Base-by-base conservation (phyloP, 2,888 invertebrate genomes). In the Cerastis rubricosa region DNA sequence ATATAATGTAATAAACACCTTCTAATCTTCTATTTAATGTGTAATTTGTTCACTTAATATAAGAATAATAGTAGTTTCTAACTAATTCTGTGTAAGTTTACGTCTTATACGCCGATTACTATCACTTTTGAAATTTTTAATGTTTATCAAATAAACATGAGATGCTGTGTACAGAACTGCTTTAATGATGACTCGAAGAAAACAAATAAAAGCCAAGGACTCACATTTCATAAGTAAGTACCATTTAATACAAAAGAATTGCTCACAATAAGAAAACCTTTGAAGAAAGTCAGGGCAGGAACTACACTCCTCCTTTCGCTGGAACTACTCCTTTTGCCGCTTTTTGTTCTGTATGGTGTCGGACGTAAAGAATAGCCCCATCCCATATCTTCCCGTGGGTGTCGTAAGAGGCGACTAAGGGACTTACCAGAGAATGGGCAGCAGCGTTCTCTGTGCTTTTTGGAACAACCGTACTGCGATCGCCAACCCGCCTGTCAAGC, bases 101-200 rank as follows among this genome's bases (percentile, higher is more conserved):
- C 29, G 29, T 17, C 29, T 57, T 17, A 59, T 29, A 19, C 8
- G 29, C 3, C 59, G 4, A 59, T 17, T 17, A 29, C 19, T 19
- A 29, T 29, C 17, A 29, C 29, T 59, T 29, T 29, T 9, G 19
- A 25, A 59, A 61, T 19, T 19, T 35, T 61, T 57, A 61, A 29
- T 19, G 61, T 35, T 29, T 19, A 61, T 29, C 19, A 35, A 61
- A 35, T 40, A 73, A 59, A 14, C 25, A 78, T 78, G 81, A 64
- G 74, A 81, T 78, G 77, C 29, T 81, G 81, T 47, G 51, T 77
- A n/a, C 72, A n/a, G 22, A 80, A 61, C 25, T 77, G 77, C 12
- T 11, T 4, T 11, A 77, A 77, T 54, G 63, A 77, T 73, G 74
- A 77, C 11, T 71, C 80, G 6, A 76, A 71, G 29, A 77, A 72